Percentiles rank a stretch among this genome's conserved stretches.
phyloP scores from a whole-genome alignment of 2,888 invertebrate genomes.

The Tiliacea citrago region DNA sequence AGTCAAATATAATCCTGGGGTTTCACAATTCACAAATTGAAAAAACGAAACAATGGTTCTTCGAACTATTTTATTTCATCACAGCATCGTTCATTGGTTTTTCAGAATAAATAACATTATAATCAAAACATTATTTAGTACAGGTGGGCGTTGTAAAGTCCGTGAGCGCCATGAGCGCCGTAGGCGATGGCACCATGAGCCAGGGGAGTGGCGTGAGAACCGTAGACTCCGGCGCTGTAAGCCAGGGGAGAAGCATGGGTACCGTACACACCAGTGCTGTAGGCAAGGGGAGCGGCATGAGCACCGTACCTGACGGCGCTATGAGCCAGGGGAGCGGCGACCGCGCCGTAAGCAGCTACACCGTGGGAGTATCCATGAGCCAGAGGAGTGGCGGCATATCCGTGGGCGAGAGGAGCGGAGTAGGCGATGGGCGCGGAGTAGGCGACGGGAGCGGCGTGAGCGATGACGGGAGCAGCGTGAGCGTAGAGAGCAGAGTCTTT shows the following conservation, averaged over 20 bases:
- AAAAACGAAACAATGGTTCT: conserved; percentile 15
- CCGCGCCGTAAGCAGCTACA: conserved; percentile 58
- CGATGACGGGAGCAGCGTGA: conserved; percentile 74
- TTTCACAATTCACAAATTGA: neutral
- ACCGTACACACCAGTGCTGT: conserved; percentile 32
- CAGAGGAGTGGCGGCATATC: conserved; percentile 68
- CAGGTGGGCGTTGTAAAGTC: conserved; percentile 60
- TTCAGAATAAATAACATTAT: conserved; percentile 67
- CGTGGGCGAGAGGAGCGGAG: conserved; percentile 64
- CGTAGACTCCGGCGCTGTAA: conserved; percentile 53
- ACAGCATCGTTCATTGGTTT: conserved; percentile 73
- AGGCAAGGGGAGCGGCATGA: conserved; percentile 27
- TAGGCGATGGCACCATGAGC: conserved; percentile 56
- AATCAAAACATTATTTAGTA: conserved; percentile 68
- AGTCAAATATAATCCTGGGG: neutral
- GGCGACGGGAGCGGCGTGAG: conserved; percentile 77
- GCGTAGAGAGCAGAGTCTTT: conserved; percentile 83
- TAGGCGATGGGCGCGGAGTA: conserved; percentile 72
- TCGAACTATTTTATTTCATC: conserved; percentile 66
- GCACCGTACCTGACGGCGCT: conserved; percentile 32
- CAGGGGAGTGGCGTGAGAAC: conserved; percentile 54
- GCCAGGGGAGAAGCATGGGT: conserved; percentile 40
- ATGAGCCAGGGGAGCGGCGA: conserved; percentile 58
- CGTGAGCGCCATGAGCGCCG: conserved; percentile 56
- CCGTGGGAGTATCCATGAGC: conserved; percentile 61